phyloP scores from a whole-genome alignment of 2,888 invertebrate species.

The Microdon myrmicae region DNA sequence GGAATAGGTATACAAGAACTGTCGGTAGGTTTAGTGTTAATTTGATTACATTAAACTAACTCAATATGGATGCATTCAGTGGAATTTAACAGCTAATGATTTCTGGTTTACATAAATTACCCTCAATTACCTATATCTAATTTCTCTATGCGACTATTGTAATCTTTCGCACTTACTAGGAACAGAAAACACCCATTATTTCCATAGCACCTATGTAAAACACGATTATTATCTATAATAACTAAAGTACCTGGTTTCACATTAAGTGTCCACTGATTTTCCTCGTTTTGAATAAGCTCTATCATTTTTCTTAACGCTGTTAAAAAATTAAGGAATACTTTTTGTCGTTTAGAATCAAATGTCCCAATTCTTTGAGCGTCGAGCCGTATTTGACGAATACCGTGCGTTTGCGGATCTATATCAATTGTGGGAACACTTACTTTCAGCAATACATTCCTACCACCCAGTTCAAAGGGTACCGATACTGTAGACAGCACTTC shows the following conservation, averaged over 20 bases:
- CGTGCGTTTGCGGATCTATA: constrained; percentile 68
- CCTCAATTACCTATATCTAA: too few relatives aligned
- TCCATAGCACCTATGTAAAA: constrained; percentile 75
- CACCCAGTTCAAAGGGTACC: constrained; percentile 72
- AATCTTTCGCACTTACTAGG: constrained; percentile 47
- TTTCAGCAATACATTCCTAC: constrained; percentile 69
- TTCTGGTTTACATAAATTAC: too few relatives aligned
- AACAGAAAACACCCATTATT: constrained; percentile 69
- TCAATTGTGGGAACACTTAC: constrained; percentile 70
- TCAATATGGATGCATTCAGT: too few relatives aligned
- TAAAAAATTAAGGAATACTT: constrained; percentile 70
- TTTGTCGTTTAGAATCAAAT: constrained; percentile 68
- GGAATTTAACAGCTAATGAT: too few relatives aligned
- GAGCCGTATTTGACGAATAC: constrained; percentile 72
- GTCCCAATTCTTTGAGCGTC: constrained; percentile 77
- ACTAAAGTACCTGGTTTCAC: constrained; percentile 74
- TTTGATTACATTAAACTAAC: too few relatives aligned
- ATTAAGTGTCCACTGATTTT: constrained; percentile 70
- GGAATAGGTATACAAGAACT: too few relatives aligned
- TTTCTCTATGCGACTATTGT: constrained; percentile 32
- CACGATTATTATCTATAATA: constrained; percentile 79
- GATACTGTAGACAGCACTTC: constrained; percentile 69
- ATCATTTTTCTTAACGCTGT: constrained; percentile 68
- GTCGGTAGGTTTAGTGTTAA: too few relatives aligned
- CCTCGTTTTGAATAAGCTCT: constrained; percentile 66